Base-by-base conservation (phyloP, 2,888 invertebrate genomes). In the Drosophila borborema region DNA sequence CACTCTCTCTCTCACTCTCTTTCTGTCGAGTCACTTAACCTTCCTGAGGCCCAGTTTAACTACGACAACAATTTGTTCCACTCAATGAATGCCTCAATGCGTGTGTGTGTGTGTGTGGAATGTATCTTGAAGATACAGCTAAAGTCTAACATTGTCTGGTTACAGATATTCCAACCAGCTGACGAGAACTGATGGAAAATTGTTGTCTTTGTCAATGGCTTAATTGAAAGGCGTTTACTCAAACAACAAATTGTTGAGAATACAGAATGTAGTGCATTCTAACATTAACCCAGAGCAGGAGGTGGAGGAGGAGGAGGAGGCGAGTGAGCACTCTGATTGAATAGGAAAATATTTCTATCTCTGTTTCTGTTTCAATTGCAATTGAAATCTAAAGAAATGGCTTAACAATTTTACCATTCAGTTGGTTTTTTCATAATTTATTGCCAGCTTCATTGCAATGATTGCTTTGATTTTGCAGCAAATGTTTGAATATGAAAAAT, bases 11-110 rank as follows among this genome's bases (percentile, higher is more conserved):
- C 69, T 71, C 59, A 70, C 68, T 69, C 66, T 65, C 66, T 68
- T 58, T 62, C 64, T 66, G 58, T 55, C 59, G 66, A 76, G 61
- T 81, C 78, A 78, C 81, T 78, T 78, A 81, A 78, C 78, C 78
- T 78, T 80, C 64, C 20, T 40, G 43, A n/a, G 53, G 61, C 43
- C 20, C 31, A 67, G 61, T 45, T 51, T 14, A 51, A 51, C 36
- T 51, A 56, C 64, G 48, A 43, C 62, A 48, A 48, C 53, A 70
- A 80, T 74, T 77, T 56, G 68, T 78, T 74, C 12, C 65, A 56
- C 74, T 77, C 76, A 77, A 68, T 64, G 38, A 59, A 54, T 62
- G 49, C 16, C 28, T 10, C 28, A 6, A 5, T 28, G 28, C 28
- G 20, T 34, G 18, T 56, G 46, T 38, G 41, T 45, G 9, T 60